Base-by-base conservation (phyloP, 2,113 vertebrate genomes). In the Dasyornis broadbenti region DNA sequence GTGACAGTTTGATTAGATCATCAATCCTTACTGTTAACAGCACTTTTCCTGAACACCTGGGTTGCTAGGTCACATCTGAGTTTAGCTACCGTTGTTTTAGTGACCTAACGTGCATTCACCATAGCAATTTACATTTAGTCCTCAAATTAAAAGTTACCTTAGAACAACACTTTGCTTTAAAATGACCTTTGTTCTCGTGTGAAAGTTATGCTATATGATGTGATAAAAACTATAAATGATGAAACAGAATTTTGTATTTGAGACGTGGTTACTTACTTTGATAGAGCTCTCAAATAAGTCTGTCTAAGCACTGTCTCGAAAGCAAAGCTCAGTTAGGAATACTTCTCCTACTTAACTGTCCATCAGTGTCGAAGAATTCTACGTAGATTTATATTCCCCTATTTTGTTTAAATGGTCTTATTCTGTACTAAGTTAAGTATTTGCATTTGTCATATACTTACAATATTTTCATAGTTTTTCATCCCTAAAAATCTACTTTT, bases 1-100 rank as follows among this genome's bases (percentile, higher is more conserved):
- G 99, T 99, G 99, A 99, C 99, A 99, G 98, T 98, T 99, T 99
- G 99, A 99, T 99, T 99, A 99, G 99, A 98, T 99, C 99, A 99
- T 99, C 99, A 99, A 99, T 99, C 99, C 98, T 99, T 98, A 98
- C 99, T 98, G 98, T 98, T 99, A 99, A 99, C 99, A 99, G 98
- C 98, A 98, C 98, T 99, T 99, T 99, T 99, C 99, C 99, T 99
- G 99, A 99, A 98, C 99, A 99, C 99, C 99, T 99, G 99, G 99
- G 98, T 98, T 98, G 98, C 98, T 97, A 98, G 99, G 98, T 99
- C 99, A 98, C 98, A 98, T 98, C 98, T 98, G 99, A 99, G 98
- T 98, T 98, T 97, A 98, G 99, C 99, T 99, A 99, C 99, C 93
- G 98, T 98, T 98, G 98, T 98, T 98, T 98, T 97, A 97, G 97